phyloP scores from a whole-genome alignment of 2,888 invertebrate species.

The Dromius quadrimaculatus region DNA sequence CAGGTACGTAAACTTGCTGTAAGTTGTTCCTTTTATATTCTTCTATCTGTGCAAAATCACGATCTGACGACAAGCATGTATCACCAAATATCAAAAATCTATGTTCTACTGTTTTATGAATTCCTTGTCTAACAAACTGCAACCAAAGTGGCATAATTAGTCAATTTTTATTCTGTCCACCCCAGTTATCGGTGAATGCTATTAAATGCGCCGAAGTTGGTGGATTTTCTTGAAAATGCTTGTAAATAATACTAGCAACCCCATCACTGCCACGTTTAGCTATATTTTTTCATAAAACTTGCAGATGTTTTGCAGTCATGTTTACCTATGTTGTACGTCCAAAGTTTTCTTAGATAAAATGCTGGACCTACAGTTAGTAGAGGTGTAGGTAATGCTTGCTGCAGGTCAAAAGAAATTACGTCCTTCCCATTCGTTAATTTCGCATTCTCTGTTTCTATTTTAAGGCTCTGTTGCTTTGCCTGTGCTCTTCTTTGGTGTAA shows the following conservation, averaged over 20 bases:
- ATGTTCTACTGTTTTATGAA: conserved; percentile 29
- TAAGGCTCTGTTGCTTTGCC: conserved; percentile 53
- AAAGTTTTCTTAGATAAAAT: conserved; percentile 56
- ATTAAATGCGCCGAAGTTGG: conserved; percentile 6
- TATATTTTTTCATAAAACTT: conserved; percentile 54
- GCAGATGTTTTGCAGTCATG: conserved; percentile 54
- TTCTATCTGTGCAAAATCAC: conserved; percentile 35
- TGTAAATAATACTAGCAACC: conserved; percentile 53
- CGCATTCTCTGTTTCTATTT: conserved; percentile 51
- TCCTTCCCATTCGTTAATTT: conserved; percentile 30
- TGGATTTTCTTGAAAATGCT: conserved; percentile 49
- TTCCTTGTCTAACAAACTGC: conserved; percentile 3
- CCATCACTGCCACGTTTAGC: conserved; percentile 56
- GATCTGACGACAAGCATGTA: conserved; percentile 26
- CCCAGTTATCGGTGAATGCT: conserved; percentile 16
- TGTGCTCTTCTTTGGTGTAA: conserved; percentile 52
- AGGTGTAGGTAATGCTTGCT: conserved; percentile 55
- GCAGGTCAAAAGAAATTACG: conserved; percentile 55
- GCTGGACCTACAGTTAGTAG: conserved; percentile 54
- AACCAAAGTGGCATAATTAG: conserved; percentile 25
- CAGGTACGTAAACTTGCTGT: conserved; percentile 25
- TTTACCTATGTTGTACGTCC: conserved; percentile 56
- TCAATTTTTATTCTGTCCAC: conserved; percentile 37
- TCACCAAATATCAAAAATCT: conserved; percentile 37
- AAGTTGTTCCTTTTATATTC: conserved; percentile 10